These are phyloP conservation scores for Betta splendens DNA, from an alignment of 2,797 vertebrate genomes.

Conservation along the genomic window DNA sequence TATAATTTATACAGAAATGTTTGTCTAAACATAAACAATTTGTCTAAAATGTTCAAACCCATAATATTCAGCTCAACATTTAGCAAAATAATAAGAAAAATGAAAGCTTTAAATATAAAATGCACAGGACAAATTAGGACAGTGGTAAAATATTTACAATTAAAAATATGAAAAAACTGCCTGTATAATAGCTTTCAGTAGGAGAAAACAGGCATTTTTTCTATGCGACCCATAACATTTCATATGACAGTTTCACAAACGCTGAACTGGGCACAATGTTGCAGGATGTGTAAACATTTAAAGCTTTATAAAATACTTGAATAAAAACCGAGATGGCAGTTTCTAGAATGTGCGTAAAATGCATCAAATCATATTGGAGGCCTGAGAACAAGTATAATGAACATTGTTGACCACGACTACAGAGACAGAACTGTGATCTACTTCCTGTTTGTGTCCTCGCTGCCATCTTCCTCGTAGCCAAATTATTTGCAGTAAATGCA, in stretches of 20 bases:
- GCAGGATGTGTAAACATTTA: background rate
- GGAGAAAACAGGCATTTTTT: too few relatives aligned
- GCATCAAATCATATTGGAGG: background rate
- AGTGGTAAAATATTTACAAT: too few relatives aligned
- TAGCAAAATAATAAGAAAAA: too few relatives aligned
- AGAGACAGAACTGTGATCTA: slow-evolving; percentile 6
- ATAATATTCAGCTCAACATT: too few relatives aligned
- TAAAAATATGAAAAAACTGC: too few relatives aligned
- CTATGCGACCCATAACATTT: background rate
- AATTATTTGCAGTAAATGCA: slow-evolving; percentile 20
- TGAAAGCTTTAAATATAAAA: too few relatives aligned
- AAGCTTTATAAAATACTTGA: too few relatives aligned
- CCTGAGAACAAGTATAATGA: slow-evolving; percentile 37
- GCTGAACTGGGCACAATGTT: background rate
- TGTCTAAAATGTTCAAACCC: too few relatives aligned
- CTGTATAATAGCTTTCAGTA: too few relatives aligned
- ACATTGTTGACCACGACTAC: slow-evolving; percentile 4
- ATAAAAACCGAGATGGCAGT: background rate
- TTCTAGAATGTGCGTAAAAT: slow-evolving; percentile 25
- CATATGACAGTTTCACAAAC: background rate
- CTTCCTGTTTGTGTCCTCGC: slow-evolving; percentile 24
- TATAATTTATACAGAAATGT: too few relatives aligned
- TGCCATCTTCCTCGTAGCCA: slow-evolving; percentile 12
- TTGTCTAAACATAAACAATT: too few relatives aligned
- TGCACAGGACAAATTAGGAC: too few relatives aligned